Evolutionary conservation across 1,140 invertebrate species (phyloP), one percentile per base, ranked within the genome.

Genomic region (Drosophila guanche): DNA sequence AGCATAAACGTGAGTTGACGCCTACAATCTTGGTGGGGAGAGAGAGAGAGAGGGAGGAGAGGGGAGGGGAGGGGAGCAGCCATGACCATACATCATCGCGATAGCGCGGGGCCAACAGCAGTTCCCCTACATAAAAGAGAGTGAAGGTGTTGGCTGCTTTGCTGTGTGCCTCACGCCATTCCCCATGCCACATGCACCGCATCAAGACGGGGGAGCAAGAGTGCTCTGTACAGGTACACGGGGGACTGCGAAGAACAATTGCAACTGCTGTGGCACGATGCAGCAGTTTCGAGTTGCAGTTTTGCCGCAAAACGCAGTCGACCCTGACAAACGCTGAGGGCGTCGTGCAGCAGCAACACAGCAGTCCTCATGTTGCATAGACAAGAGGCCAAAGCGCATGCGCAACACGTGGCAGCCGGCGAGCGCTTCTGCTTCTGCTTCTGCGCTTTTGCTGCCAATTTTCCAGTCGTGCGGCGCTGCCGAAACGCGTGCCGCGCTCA

Each of bases 1-100:
- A 89, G 76, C 77, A 89, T 89, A 89, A 89, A 89, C 86, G 86
- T 89, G 86, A 89, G 86, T 89, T 89, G 80, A 89, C 86, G 86
- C 86, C 86, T 89, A 89, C 86, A 89, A 89, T 85, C 73, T 67
- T 20, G 16, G 16, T 20, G 16, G 16, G 16, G 16, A 20, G 16
- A 20, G 56, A 14, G 48, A 46, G 40, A 10, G 48, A 66, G 62
- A 52, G n/a, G 4, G 14, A 8, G 14, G 41, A 41, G 27, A n/a
- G 14, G 43, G 57, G 42, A 25, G 41, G 12, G 27, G 46, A 20
- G 16, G 16, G 16, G 16, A 48, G 45, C 51, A 67, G 43, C 55
- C 62, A 79, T 55, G 79, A 68, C 76, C 76, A 85, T 85, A 85
- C 80, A 85, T 85, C 80, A 85, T 85, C 80, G 76, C 58, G 70